Evolutionary conservation across 2,888 invertebrate species (phyloP).

Genomic region (Eupithecia exiguata): DNA sequence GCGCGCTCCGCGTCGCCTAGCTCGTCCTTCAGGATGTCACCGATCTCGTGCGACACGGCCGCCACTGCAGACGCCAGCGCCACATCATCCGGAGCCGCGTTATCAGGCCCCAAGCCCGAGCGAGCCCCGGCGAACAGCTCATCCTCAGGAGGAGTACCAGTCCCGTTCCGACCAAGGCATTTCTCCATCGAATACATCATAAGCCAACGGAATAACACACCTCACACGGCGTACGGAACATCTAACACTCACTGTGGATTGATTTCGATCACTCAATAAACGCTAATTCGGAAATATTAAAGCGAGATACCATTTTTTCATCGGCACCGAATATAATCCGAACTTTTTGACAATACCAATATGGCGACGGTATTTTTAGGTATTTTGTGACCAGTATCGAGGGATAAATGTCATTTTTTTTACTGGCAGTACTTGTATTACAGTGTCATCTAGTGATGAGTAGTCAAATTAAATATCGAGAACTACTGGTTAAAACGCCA

Average conservation of each 20-base stretch:
- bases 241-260: constrained; percentile 74
- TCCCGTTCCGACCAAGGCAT: constrained; percentile 71
- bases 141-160: constrained; percentile 64
- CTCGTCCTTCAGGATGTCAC: constrained; percentile 78
- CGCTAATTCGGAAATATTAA: constrained; percentile 65
- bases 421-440: constrained; percentile 59
- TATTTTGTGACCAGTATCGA: constrained; percentile 76
- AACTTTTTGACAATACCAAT: constrained; percentile 84
- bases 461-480: constrained; percentile 10
- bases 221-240: constrained; percentile 73
- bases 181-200: constrained; percentile 82
- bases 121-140: constrained; percentile 68
- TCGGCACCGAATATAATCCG: constrained; percentile 73
- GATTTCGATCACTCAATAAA: constrained; percentile 69
- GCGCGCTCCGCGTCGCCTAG: constrained; percentile 74
- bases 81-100: constrained; percentile 70
- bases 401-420: constrained; percentile 53
- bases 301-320: constrained; percentile 80
- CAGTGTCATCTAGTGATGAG: constrained; percentile 11
- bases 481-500: background rate
- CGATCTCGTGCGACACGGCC: constrained; percentile 77
- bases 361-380: constrained; percentile 84
- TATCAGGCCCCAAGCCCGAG: constrained; percentile 62
- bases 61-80: constrained; percentile 68
- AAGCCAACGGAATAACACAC: constrained; percentile 73